phyloP scores from a whole-genome alignment of 2,797 vertebrate genomes.

The Sebastes ruberrimus region DNA sequence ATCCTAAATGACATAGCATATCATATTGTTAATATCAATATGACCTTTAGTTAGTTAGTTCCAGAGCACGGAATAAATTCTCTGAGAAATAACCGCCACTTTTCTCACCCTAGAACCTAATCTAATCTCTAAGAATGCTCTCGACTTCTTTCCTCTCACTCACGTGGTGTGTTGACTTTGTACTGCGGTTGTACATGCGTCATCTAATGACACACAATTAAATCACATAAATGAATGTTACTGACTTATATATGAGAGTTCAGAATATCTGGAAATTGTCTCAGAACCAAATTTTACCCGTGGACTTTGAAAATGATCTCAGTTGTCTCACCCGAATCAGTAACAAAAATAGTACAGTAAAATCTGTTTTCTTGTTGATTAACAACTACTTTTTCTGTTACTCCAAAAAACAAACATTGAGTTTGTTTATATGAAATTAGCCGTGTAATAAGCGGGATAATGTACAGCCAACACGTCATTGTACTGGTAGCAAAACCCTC shows the following conservation, averaged over 20 bases:
- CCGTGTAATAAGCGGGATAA: too few species aligned
- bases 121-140: not conserved
- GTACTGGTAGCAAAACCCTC: too few species aligned
- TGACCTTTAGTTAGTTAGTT: not conserved
- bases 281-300: not conserved
- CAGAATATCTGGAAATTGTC: not conserved
- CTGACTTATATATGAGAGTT: not conserved
- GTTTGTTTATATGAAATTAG: too few species aligned
- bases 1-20: not conserved
- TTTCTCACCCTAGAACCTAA: not conserved
- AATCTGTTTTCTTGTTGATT: not conserved
- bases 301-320: not conserved
- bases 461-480: not conserved
- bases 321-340: not conserved
- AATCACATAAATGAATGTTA: not conserved
- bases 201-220: not conserved
- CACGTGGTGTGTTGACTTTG: not conserved
- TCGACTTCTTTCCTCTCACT: not conserved
- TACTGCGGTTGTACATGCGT: not conserved
- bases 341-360: not conserved
- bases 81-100: accelerated
- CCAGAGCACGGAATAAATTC: not conserved
- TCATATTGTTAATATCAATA: not conserved
- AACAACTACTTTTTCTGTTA: not conserved
- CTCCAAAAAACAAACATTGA: too few species aligned